Evolutionary conservation across 2,113 vertebrate species (phyloP), one percentile per base, ranked within the genome.

Genomic region (Uria aalge): DNA sequence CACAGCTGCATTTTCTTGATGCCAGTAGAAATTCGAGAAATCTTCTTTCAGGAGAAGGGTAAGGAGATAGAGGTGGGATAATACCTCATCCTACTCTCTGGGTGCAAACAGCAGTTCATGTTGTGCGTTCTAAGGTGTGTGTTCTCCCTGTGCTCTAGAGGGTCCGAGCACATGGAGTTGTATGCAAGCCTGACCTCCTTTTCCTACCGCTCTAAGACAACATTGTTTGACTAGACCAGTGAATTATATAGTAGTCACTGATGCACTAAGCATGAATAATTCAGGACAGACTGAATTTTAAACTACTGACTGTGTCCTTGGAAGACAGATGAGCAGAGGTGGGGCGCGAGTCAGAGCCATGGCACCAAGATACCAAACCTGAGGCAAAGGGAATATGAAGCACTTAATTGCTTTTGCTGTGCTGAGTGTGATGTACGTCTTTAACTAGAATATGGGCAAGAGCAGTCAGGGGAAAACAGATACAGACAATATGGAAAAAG

Each of bases 251-350:
- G 88, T 41, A 93, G 93, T 73, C 93, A 79, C 91, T 9, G 38
- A 60, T 89, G 91, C 89, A 66, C 94, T 75, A 41, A 92, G 29
- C 69, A 85, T 95, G 66, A 96, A 97, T 97, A 94, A 96, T 95
- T 94, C 69, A 95, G 91, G 86, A 55, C 3, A 32, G 66, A 76
- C 68, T 92, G 91, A 94, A 94, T 96, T 96, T 96, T 91, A 92
- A 95, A 87, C 40, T 75, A 64, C 18, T 38, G 60, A 78, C 53
- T 75, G 68, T 56, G 78, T 84, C 56, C 41, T 79, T 78, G 52
- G 73, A 92, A 84, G 79, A 84, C 0, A 84, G 40, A 64, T 82
- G 71, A 89, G 48, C 52, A 90, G 56, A 88, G 50, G 26, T 64
- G 43, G 48, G 32, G n/a, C 47, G 36, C 53, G 59, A 96, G 60